Base-by-base conservation (phyloP, 2,888 invertebrate genomes). In the Ophion ventricosus region DNA sequence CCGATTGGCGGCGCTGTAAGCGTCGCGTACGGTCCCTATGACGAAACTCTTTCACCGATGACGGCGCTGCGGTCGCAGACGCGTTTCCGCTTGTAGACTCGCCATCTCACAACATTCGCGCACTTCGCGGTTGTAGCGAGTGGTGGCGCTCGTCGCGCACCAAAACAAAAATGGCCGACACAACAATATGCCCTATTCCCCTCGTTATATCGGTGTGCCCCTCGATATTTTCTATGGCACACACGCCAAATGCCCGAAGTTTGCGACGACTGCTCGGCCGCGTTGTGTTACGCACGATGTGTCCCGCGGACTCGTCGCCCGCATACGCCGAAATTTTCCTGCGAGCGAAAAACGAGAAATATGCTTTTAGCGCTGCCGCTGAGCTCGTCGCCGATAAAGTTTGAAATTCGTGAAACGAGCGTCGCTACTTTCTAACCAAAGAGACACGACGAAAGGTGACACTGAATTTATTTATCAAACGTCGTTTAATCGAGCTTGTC, bases 81-180 rank as follows among this genome's bases (percentile, higher is more conserved):
- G 49, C 49, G 49, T 2, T 17, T 17, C 14, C 49, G 17, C 49
- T 17, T 4, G 1, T 17, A 2, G 17, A 17, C 4, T 49, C 49
- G 14, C 17, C 17, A 11, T 49, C 49, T 49, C 17, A 49, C 49
- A 2, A 4, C 17, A 14, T 49, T 3, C 49, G 49, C 17, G 17
- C 2, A 49, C 49, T 49, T 49, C 14, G 35, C 40, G 64, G 20
- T 35, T 20, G 20, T 5, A 29, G 20, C 20, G 57, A 23, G 61
- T 63, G 64, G 49, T 63, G 83, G 90, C 91, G 93, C 90, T 92
- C 91, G 88, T 92, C 91, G 90, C 88, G 91, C 56, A 70, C 26
- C 91, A 92, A 93, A 93, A 78, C 91, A 92, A 93, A 92, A 90
- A 93, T 93, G 93, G 92, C 90, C 90, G 91, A 89, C 88, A 89